Base-by-base conservation (phyloP, 92 coral and sea anemone genomes). In the Scolanthus callimorphus region DNA sequence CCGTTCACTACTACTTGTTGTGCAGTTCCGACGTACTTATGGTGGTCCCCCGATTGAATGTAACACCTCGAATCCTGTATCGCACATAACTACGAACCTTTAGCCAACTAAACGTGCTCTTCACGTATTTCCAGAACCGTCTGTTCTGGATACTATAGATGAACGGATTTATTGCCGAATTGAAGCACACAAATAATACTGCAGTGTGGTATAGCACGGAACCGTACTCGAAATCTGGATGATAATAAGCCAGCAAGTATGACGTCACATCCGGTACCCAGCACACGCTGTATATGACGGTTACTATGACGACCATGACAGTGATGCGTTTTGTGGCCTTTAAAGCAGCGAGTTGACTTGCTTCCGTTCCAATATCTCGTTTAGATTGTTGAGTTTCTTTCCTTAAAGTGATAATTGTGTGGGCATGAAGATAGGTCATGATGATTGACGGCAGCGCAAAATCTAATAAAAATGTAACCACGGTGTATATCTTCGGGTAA, bases 101-200 rank as follows among this genome's bases (percentile, higher is more conserved):
- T n/a, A n/a, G n/a, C 12, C 60, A 55, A 20, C 23, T 21, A 12
- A 39, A 39, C 13, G 39, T 25, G 8, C 15, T 23, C 52, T 39
- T 39, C 30, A 59, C 23, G 39, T 71, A 55, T 27, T 3, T 38
- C 13, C 70, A 31, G 43, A 71, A 71, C 10, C 63, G 58, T 51
- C 20, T 27, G 27, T 65, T 60, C 31, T 61, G 69, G n/a, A 71
- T 34, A 24, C 55, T 52, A 27, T 71, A 71, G 22, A 71, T 47
- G 25, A 70, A 59, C 6, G 77, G 77, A 39, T 70, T 70, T 1
- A 60, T 55, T 25, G 69, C 60, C 1, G 78, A 49, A 55, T 57
- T 29, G 4, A 71, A 8, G 8, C 70, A 64, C 46, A 71, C 70
- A 13, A 65, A 65, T 31, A 71, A 57, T 25, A 54, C 58, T 29